Conservation (phyloP, 1,140 invertebrate species). For the Lethrus apterus region DNA sequence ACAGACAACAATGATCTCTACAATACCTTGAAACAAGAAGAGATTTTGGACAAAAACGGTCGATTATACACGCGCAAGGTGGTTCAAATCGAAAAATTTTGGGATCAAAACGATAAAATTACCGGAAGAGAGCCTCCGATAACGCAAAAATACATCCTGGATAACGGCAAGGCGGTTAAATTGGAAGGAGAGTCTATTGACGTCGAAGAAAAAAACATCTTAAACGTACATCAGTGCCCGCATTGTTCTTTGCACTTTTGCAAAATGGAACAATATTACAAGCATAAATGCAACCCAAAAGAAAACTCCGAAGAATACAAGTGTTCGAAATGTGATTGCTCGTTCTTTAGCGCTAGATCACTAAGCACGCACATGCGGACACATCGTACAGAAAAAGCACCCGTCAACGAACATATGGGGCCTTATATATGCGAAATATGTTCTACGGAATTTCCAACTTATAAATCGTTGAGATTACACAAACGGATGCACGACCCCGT, state of each 20-base stretch:
- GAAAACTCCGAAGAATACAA: constrained; percentile 37
- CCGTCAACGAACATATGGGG: constrained; percentile 11
- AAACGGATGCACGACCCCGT: constrained; percentile 62
- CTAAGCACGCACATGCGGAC: constrained; percentile 47
- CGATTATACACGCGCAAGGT: constrained; percentile 46
- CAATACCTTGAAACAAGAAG: constrained; percentile 37
- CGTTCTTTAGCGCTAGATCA: constrained; percentile 43
- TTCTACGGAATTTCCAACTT: constrained; percentile 55
- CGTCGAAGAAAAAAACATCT: constrained; percentile 19
- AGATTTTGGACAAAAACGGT: constrained; percentile 46
- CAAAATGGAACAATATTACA: constrained; percentile 26
- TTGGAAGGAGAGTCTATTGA: constrained; percentile 13
- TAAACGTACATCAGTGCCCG: constrained; percentile 30
- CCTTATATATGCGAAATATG: constrained; percentile 51
- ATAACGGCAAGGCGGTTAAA: constrained; percentile 16
- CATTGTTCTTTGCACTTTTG: constrained; percentile 31
- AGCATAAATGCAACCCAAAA: constrained; percentile 28
- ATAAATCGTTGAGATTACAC: constrained; percentile 61
- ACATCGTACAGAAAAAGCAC: constrained; percentile 29
- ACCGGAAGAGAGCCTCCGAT: constrained; percentile 11
- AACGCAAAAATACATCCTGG: constrained; percentile 18
- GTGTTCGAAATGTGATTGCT: constrained; percentile 43
- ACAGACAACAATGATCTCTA: background rate
- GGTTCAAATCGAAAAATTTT: constrained; percentile 50
- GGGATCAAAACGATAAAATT: constrained; percentile 34